Percentiles rank a stretch among this genome's conserved stretches.
These are phyloP conservation scores for Puffinus mauretanicus DNA, from an alignment of 2,113 vertebrate genomes.

Conservation along the genomic window DNA sequence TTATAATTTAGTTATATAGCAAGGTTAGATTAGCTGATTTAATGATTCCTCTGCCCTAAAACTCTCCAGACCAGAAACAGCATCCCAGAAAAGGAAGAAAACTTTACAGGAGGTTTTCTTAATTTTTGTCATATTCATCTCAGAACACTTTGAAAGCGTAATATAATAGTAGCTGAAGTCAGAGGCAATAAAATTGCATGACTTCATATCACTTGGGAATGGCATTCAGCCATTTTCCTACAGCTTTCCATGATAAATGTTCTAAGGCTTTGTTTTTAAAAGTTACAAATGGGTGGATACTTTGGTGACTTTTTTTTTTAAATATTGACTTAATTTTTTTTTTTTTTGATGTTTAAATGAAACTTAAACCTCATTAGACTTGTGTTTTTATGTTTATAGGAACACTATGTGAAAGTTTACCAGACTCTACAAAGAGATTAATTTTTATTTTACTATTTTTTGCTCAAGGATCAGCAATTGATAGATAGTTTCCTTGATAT, in stretches of 20 bases:
- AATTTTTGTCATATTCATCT: conserved; percentile 22
- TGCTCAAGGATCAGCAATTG: background rate
- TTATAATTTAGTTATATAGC: background rate
- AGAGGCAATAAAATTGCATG: conserved; percentile 38
- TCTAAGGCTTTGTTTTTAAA: background rate
- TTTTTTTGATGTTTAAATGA: background rate
- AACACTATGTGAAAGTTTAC: background rate
- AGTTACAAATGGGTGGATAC: background rate
- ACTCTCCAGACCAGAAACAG: background rate
- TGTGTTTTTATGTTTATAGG: background rate
- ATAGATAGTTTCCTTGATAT: background rate
- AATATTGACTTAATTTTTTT: background rate
- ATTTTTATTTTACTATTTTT: background rate
- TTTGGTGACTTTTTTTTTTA: background rate
- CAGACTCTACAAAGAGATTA: background rate
- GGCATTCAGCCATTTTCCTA: conserved; percentile 18
- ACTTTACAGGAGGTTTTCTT: background rate
- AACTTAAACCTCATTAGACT: background rate
- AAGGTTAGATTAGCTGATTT: background rate
- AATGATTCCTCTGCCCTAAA: background rate
- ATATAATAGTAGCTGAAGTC: conserved; percentile 44
- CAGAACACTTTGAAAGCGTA: background rate
- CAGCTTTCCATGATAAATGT: background rate
- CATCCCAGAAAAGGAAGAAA: conserved; percentile 8
- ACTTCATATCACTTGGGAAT: conserved; percentile 34